Evolutionary conservation across 1,140 invertebrate species (phyloP).

Genomic region (Drosophila fuyamai): DNA sequence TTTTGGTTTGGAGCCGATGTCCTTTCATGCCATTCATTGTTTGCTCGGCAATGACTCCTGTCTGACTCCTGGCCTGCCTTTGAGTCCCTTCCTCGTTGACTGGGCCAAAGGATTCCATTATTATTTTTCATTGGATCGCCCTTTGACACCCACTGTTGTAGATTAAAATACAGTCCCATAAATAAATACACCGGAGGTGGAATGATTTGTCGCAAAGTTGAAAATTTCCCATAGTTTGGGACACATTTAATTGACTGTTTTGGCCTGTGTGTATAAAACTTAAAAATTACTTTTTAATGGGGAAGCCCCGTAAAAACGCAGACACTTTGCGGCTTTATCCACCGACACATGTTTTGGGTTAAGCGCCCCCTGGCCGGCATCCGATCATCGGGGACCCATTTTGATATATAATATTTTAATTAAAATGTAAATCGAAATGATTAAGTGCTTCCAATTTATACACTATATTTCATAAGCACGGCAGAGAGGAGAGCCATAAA

Average conservation of each 20-base stretch:
- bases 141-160: conserved; percentile 54
- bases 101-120: conserved; percentile 55
- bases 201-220: background rate
- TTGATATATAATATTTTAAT: conserved; percentile 82
- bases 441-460: conserved; percentile 82
- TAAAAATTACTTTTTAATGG: conserved; percentile 2
- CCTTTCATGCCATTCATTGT: conserved; percentile 41
- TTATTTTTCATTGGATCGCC: conserved; percentile 69
- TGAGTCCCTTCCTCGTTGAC: conserved; percentile 27
- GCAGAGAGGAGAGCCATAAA: conserved; percentile 57
- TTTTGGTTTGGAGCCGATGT: conserved; percentile 9
- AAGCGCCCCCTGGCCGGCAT: conserved; percentile 35
- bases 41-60: conserved; percentile 68
- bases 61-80: conserved; percentile 42
- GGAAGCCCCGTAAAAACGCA: background rate
- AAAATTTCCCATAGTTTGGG: background rate
- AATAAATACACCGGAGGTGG: too few relatives aligned
- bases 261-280: background rate
- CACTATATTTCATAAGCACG: conserved; percentile 75
- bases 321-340: conserved; percentile 14
- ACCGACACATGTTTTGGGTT: conserved; percentile 46
- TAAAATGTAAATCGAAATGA: conserved; percentile 82
- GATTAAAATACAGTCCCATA: conserved; percentile 37
- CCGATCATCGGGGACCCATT: conserved; percentile 54
- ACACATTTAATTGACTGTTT: conserved; percentile 7